Evolutionary conservation across 2,888 invertebrate species (phyloP), one percentile per base, ranked within the genome.

Genomic region (Saturnia japonica): DNA sequence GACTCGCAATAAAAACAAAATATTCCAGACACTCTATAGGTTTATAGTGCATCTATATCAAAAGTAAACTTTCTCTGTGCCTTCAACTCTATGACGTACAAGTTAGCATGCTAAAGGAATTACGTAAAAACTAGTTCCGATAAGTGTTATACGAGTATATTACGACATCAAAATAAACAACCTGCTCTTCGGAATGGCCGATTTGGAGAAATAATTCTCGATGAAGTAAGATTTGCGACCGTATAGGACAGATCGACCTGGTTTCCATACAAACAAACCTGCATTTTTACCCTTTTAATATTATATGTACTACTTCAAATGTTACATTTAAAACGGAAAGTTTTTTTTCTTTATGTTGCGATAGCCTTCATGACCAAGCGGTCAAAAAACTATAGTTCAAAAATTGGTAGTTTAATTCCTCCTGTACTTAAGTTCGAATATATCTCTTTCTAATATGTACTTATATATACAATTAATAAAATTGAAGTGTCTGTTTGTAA

Each of bases 71-170:
- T 60, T 60, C 57, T 28, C 57, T 19, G 25, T 25, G 57, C 22
- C 14, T 28, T 28, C 57, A 40, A 11, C 40, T 64, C 3, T 40
- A 40, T 40, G 19, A 64, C 64, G 64, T 40, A 64, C 64, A 40
- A 64, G 64, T 64, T 64, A 64, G n/a, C 64, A 40, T 40, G 40
- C 40, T 64, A 64, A 64, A 64, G 40, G 64, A 64, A 64, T 64
- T 64, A 64, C 64, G 64, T 64, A 64, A 64, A 64, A 40, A 70
- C 60, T 57, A 68, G 57, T 69, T 62, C 28, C 62, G 64, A 69
- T 60, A 40, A 71, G 19, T 68, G 14, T 54, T 22, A 22, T 47
- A 54, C 11, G 28, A 34, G 34, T 34, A 34, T 40, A 40, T 71
- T 73, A 71, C 57, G 54, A 42, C 43, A 70, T 62, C 62, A 34